A percentile compares a stretch with the other conserved stretches of the same genome.
phyloP scores from a whole-genome alignment of 2,888 invertebrate species.

The Drosophila dives region DNA sequence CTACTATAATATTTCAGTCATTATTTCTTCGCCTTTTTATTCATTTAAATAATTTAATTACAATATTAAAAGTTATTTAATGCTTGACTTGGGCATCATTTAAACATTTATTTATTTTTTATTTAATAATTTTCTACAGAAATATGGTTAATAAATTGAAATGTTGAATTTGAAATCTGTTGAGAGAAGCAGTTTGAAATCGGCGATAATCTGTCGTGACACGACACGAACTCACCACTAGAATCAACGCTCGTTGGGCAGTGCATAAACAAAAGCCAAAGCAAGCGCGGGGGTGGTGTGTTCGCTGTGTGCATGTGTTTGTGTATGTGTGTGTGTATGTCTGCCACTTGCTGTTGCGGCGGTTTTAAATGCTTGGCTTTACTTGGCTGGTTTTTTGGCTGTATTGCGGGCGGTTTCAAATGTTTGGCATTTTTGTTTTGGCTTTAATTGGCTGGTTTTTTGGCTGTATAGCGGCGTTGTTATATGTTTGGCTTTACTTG shows the following conservation, averaged over 20 bases:
- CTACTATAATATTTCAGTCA: neutral
- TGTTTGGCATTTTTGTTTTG: neutral
- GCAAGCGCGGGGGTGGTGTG: slow-evolving; percentile 24
- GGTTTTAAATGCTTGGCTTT: neutral
- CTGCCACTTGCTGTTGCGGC: slow-evolving; percentile 28
- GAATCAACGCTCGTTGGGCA: slow-evolving; percentile 39
- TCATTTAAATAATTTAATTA: neutral
- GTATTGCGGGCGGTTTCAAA: too few relatives aligned
- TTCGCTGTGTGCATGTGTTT: neutral
- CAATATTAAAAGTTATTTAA: too few relatives aligned
- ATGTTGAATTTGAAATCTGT: neutral
- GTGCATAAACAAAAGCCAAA: slow-evolving; percentile 66
- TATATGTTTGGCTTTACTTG: too few relatives aligned
- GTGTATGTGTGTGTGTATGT: neutral
- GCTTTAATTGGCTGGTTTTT: neutral
- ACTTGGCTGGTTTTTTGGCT: too few relatives aligned
- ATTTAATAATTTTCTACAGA: too few relatives aligned
- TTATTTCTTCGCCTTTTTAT: neutral
- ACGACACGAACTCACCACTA: slow-evolving; percentile 29
- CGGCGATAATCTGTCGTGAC: slow-evolving; percentile 8
- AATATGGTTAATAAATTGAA: neutral
- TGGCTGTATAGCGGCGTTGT: too few relatives aligned
- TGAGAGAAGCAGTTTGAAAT: neutral
- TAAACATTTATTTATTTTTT: neutral
- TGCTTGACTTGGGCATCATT: too few relatives aligned